Evolutionary conservation across 2,113 vertebrate species (phyloP).

Genomic region (Ciconia maguari): DNA sequence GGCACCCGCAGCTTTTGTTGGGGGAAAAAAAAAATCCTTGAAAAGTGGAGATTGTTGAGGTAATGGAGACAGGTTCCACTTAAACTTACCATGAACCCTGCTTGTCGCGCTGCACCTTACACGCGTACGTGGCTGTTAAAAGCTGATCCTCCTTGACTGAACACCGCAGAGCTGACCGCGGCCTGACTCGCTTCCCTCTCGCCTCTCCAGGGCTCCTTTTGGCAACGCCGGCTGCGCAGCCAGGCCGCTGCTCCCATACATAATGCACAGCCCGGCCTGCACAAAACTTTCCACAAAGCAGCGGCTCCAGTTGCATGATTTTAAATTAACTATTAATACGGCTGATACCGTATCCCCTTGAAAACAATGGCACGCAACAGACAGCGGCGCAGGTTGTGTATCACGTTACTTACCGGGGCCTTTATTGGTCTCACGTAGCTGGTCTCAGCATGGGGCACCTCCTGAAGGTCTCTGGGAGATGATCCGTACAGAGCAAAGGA

Average conservation of each 20-base stretch:
- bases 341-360: not conserved
- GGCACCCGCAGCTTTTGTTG: not conserved
- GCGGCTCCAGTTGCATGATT: not conserved
- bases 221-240: not conserved
- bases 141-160: not conserved
- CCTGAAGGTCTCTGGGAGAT: not conserved
- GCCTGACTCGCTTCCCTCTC: not conserved
- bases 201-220: not conserved
- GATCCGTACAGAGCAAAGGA: not conserved
- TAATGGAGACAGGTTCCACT: not conserved
- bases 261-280: slow-evolving; percentile 34
- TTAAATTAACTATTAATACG: slow-evolving; percentile 60
- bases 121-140: fast-evolving
- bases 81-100: not conserved
- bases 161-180: not conserved
- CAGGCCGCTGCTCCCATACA: not conserved
- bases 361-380: not conserved
- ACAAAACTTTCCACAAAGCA: not conserved
- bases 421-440: not conserved
- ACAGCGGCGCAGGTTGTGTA: fast-evolving
- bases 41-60: fast-evolving
- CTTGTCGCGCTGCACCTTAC: not conserved
- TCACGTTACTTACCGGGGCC: fast-evolving
- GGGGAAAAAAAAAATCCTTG: not conserved
- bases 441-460: not conserved